A percentile compares a stretch with the other conserved stretches of the same genome.
Conservation (phyloP, 1,140 invertebrate genomes). For the Lepidotrigona ventralis region DNA sequence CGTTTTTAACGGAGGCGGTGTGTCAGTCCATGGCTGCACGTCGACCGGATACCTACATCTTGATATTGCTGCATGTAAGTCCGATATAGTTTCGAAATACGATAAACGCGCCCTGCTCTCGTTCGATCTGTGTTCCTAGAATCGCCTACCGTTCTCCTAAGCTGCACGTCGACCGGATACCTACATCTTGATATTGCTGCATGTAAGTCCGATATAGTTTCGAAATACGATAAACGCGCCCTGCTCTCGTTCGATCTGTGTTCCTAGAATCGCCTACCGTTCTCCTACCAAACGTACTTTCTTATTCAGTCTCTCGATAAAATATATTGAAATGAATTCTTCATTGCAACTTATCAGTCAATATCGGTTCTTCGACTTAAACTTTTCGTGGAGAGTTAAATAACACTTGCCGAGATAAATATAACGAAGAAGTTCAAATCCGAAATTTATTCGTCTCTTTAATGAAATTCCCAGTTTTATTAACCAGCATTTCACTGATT, state of each 20-base stretch:
- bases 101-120: not conserved
- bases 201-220: no score
- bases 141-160: not conserved
- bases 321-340: not conserved
- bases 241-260: constrained; percentile 3
- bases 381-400: not conserved
- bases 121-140: constrained; percentile 15
- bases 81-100: constrained; percentile 30
- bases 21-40: constrained; percentile 64
- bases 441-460: no score
- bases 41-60: constrained; percentile 59
- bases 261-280: not conserved
- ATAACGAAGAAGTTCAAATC: not conserved
- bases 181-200: no score
- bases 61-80: constrained; percentile 60
- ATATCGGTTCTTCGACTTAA: not conserved
- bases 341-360: not conserved
- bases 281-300: not conserved
- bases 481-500: no score
- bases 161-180: no score
- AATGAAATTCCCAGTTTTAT: no score
- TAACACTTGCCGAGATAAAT: not conserved
- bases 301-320: not conserved
- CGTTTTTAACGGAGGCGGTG: constrained; percentile 49
- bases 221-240: constrained; percentile 19